These are phyloP conservation scores for Liolophura sinensis DNA, from an alignment of 1,140 invertebrate species.

Conservation along the genomic window DNA sequence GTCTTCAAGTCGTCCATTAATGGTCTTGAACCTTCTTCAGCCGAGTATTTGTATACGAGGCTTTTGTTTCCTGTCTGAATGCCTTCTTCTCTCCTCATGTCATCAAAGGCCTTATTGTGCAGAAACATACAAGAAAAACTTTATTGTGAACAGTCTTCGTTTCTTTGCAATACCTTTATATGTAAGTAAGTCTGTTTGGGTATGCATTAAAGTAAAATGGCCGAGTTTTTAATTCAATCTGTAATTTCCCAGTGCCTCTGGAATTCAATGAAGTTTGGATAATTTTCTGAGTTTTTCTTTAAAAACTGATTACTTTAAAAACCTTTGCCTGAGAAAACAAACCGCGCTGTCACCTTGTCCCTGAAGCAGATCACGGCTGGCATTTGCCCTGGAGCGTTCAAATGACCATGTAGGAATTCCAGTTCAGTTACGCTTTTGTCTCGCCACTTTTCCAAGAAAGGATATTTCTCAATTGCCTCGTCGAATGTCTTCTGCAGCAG, in stretches of 20 bases:
- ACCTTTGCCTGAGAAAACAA: too few species aligned
- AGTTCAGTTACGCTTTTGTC: constrained; percentile 52
- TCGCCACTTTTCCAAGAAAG: constrained; percentile 40
- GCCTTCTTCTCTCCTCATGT: constrained; percentile 22
- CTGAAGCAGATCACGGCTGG: constrained; percentile 48
- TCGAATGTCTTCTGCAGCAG: constrained; percentile 49
- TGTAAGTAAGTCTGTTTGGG: too few species aligned
- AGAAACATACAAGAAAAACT: too few species aligned
- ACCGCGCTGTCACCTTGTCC: constrained; percentile 51
- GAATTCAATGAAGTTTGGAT: too few species aligned
- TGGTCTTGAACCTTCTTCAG: constrained; percentile 27
- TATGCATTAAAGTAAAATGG: too few species aligned
- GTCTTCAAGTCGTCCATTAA: constrained; percentile 35
- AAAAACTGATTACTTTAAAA: too few species aligned
- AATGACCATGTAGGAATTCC: constrained; percentile 48
- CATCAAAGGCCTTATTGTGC: constrained; percentile 36
- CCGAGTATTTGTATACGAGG: constrained; percentile 33
- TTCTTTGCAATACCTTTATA: too few species aligned
- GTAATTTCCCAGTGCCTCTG: too few species aligned
- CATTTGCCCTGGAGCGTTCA: constrained; percentile 43
- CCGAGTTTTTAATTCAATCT: too few species aligned
- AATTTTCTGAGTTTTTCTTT: too few species aligned
- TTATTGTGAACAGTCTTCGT: too few species aligned
- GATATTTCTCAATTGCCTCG: constrained; percentile 39
- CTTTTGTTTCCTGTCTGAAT: constrained; percentile 30